These are phyloP conservation scores for Cerceris rybyensis DNA, from an alignment of 2,888 invertebrate genomes.

Conservation along the genomic window DNA sequence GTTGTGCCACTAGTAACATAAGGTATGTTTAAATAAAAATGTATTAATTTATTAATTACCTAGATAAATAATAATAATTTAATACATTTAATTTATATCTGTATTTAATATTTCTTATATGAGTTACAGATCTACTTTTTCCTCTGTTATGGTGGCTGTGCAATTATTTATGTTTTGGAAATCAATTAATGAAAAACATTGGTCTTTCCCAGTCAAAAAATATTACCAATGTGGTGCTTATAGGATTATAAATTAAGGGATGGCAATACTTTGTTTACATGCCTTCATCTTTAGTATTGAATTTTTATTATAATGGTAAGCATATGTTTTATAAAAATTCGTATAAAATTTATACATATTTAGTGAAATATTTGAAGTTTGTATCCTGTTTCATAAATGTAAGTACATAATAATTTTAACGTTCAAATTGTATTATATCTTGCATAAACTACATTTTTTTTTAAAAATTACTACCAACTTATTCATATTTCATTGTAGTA, in stretches of 20 bases:
- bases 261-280: constrained; percentile 45
- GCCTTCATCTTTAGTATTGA: constrained; percentile 35
- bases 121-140: constrained; percentile 47
- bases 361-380: neutral
- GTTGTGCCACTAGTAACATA: constrained; percentile 16
- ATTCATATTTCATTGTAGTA: too few relatives aligned
- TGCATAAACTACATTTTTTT: too few relatives aligned
- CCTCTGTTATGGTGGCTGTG: constrained; percentile 57
- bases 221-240: constrained; percentile 22
- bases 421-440: too few relatives aligned
- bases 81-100: constrained; percentile 8
- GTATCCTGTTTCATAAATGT: too few relatives aligned
- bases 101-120: constrained; percentile 14
- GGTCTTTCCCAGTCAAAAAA: constrained; percentile 17
- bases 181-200: constrained; percentile 29
- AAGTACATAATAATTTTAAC: too few relatives aligned
- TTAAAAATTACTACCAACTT: too few relatives aligned
- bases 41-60: neutral
- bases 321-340: neutral
- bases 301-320: constrained; percentile 52
- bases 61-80: neutral
- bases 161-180: constrained; percentile 37
- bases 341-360: neutral
- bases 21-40: constrained; percentile 32
- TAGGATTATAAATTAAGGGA: constrained; percentile 32